A percentile compares a stretch with the other conserved stretches of the same genome.
These are phyloP conservation scores for Protosalanx chinensis DNA, from an alignment of 2,797 vertebrate species.

Conservation along the genomic window DNA sequence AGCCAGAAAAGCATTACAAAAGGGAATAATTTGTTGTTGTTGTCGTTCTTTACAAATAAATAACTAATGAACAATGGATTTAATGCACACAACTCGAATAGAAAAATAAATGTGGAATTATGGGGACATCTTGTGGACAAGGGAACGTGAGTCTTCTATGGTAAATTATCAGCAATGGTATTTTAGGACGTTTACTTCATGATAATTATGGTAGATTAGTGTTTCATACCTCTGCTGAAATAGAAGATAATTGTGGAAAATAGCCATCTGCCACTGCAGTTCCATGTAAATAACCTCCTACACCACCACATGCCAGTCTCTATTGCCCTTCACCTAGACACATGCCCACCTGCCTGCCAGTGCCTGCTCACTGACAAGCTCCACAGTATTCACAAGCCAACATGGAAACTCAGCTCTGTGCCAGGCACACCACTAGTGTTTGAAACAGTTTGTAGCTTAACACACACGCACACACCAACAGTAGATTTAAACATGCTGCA, in stretches of 20 bases:
- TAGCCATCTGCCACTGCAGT: no score
- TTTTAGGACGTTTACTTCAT: neutral
- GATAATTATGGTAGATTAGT: neutral
- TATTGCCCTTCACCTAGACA: neutral
- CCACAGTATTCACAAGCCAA: slow-evolving; percentile 37
- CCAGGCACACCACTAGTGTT: slow-evolving; percentile 45
- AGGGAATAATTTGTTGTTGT: neutral
- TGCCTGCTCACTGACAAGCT: slow-evolving; percentile 37
- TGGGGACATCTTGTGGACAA: slow-evolving; percentile 49
- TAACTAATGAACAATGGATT: no score
- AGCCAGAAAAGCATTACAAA: no score
- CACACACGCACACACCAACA: slow-evolving; percentile 46
- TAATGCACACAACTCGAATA: neutral
- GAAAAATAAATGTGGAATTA: neutral
- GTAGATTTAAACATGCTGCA: neutral
- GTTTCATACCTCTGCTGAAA: neutral
- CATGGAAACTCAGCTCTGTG: slow-evolving; percentile 49
- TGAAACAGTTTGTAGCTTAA: slow-evolving; percentile 10
- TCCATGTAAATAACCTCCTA: no score
- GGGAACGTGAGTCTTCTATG: neutral
- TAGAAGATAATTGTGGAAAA: no score
- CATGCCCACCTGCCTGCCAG: slow-evolving; percentile 14
- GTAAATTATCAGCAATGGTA: neutral
- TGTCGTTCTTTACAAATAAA: neutral
- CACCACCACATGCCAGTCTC: no score